Base-by-base conservation (phyloP, 2,888 invertebrate genomes). In the Cylloceria caligata region DNA sequence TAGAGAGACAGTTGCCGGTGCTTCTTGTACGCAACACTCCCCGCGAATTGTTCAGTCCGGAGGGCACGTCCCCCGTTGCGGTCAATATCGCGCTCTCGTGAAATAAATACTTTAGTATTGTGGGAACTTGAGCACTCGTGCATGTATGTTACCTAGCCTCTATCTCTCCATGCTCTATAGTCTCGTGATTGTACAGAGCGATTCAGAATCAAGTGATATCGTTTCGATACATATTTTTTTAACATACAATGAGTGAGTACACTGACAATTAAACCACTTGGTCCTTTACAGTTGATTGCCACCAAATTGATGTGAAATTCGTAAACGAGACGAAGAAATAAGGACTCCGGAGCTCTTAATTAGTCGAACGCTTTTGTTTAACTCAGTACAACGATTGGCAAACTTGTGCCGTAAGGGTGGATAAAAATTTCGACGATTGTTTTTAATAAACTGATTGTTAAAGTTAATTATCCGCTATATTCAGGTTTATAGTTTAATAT, bases 31-130 rank as follows among this genome's bases (percentile, higher is more conserved):
- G 76, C 73, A 81, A 74, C 42, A 71, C 74, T 86, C 85, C 87
- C 84, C 85, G 79, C 83, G 88, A 88, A 88, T 89, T 88, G 88
- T 84, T 80, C 86, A 81, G 87, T 83, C 81, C 84, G 85, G 85
- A 87, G 85, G 84, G 88, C 85, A 89, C 87, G 88, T 88, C 89
- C 86, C 89, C 87, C 86, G 88, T 87, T 87, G 87, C 92, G 91
- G 91, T 92, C 92, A 91, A 92, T 92, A 92, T 89, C 90, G 89
- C 88, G 88, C 86, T 88, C 88, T 90, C 87, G 85, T 83, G 78
- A 80, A 87, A 89, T 92, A 87, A 91, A 92, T 91, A 90, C 80
- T 91, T 91, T 49, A 92, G 84, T 83, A 89, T 83, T 87, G 91
- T 90, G 92, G 87, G 91, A 91, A 89, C 34, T 86, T 84, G 80